phyloP scores from a whole-genome alignment of 1,140 invertebrate genomes.

The Colletes latitarsis region DNA sequence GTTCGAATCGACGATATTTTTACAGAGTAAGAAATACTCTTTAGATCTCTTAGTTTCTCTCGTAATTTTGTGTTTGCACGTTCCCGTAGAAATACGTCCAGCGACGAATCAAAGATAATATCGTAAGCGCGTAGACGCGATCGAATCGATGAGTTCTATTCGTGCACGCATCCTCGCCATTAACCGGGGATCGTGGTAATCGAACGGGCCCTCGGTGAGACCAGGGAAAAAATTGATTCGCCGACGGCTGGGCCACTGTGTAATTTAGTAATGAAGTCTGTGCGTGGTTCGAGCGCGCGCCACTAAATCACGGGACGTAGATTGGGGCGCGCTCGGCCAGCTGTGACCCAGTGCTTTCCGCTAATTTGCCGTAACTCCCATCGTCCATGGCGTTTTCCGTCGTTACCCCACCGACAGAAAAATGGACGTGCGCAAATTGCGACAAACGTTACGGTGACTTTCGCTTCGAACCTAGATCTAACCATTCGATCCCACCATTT shows the following conservation, averaged over 20 bases:
- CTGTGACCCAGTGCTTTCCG: conserved; percentile 73
- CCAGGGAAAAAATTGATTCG: conserved; percentile 66
- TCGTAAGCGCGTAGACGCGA: background rate
- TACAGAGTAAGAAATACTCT: too few relatives aligned
- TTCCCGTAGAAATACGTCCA: too few relatives aligned
- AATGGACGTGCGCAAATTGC: background rate
- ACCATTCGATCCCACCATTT: too few relatives aligned
- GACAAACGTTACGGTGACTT: background rate
- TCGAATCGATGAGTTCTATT: background rate
- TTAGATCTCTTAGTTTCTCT: too few relatives aligned
- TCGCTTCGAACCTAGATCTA: background rate
- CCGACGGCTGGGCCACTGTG: conserved; percentile 65
- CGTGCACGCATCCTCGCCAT: conserved; percentile 3
- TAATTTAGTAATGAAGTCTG: conserved; percentile 77
- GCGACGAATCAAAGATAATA: too few relatives aligned
- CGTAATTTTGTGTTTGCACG: too few relatives aligned
- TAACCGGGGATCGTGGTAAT: conserved; percentile 50
- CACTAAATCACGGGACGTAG: conserved; percentile 76
- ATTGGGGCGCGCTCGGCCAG: conserved; percentile 75
- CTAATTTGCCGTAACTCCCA: conserved; percentile 65
- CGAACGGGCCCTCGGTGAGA: conserved; percentile 41
- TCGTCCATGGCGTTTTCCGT: conserved; percentile 40
- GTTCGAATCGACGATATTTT: too few relatives aligned
- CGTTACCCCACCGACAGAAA: conserved; percentile 3
- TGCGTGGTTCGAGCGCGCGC: conserved; percentile 66